Conservation (phyloP, 2,888 invertebrate genomes). For the Chrysina gloriosa region DNA sequence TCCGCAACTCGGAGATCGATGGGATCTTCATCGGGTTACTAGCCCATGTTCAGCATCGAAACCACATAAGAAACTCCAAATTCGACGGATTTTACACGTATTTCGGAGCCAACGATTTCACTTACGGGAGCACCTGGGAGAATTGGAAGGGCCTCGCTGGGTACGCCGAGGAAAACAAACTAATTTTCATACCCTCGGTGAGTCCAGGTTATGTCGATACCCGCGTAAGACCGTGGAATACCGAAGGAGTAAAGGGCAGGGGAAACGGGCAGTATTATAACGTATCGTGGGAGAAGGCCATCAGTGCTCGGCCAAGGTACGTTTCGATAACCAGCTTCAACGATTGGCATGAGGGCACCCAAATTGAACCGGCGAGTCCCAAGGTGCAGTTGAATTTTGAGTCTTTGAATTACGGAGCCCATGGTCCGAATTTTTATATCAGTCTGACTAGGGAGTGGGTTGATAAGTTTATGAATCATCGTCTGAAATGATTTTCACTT, state of each 20-base stretch:
- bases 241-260: slow-evolving; percentile 66
- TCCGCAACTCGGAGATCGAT: slow-evolving; percentile 69
- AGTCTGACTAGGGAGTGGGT: slow-evolving; percentile 73
- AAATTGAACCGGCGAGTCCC: slow-evolving; percentile 75
- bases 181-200: slow-evolving; percentile 76
- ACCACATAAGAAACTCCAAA: slow-evolving; percentile 66
- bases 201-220: slow-evolving; percentile 79
- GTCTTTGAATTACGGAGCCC: slow-evolving; percentile 72
- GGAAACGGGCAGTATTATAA: slow-evolving; percentile 75
- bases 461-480: slow-evolving; percentile 50
- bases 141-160: slow-evolving; percentile 65
- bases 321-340: slow-evolving; percentile 79
- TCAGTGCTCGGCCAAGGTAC: slow-evolving; percentile 68
- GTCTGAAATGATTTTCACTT: too few relatives aligned
- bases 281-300: slow-evolving; percentile 71
- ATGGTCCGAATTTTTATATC: slow-evolving; percentile 72
- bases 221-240: slow-evolving; percentile 72
- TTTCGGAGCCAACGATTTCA: slow-evolving; percentile 72
- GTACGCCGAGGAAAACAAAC: slow-evolving; percentile 70
- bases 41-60: slow-evolving; percentile 67
- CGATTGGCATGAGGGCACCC: slow-evolving; percentile 82
- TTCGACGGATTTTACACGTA: slow-evolving; percentile 74
- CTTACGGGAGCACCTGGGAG: slow-evolving; percentile 71
- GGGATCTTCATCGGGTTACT: slow-evolving; percentile 70
- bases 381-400: slow-evolving; percentile 62